Evolutionary conservation across 53 echinoderm and acorn worm species (phyloP), one percentile per base, ranked within the genome.

Genomic region (Antedon mediterranea): DNA sequence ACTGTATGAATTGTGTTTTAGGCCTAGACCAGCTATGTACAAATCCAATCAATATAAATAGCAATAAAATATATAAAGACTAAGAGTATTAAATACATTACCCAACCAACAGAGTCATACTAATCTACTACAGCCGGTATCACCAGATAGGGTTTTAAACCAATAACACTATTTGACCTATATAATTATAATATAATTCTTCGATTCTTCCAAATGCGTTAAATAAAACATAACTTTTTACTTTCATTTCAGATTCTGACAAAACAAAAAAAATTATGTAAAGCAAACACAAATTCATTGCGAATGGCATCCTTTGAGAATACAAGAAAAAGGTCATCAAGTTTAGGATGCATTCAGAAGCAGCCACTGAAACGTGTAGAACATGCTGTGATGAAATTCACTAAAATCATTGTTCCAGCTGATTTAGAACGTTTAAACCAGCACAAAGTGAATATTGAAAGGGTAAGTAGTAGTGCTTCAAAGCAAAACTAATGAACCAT

Each of bases 321-420:
- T 57, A 13, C 14, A 6, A 57, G 57, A 23, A 14, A 2, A 23
- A 23, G 11, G 7, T 18, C 57, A 57, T 57, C 57, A 23, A 57
- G 23, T 26, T 57, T 26, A 57, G 57, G 20, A 57, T 57, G 57
- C 23, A 26, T 57, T 26, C 57, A 57, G 78, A 89, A 89, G 44
- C 98, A 88, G 78, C 90, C 98, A 0, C 74, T 98, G 29, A 98
- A 90, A 78, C 88, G 90, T 76, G 81, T 98, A 33, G 92, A 98
- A 74, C 98, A 90, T 0, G 84, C 98, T n/a, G 83, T 98, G 32
- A 86, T 88, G 75, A 83, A 89, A 73, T 98, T 90, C 72, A 98
- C 90, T 28, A 98, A 98, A 76, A 84, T 92, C 43, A 90, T 88
- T 77, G 86, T 98, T 14, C 98, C 92, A 34, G 84, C 90, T 4